Conservation (phyloP, 2,797 vertebrate species). For the Sternotherus odoratus region DNA sequence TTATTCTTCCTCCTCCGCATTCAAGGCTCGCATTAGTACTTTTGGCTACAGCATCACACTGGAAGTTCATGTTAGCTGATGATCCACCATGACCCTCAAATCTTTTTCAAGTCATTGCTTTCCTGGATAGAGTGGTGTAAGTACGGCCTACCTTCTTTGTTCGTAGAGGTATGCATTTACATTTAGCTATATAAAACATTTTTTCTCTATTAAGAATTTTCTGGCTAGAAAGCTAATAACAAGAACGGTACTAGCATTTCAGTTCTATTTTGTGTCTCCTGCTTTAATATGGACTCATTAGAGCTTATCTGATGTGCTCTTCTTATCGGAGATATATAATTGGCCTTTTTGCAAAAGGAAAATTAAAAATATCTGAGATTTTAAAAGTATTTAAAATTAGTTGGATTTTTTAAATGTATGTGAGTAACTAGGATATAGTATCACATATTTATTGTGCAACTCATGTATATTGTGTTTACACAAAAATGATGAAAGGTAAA, state of each 20-base stretch:
- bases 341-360: slow-evolving; percentile 36
- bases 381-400: slow-evolving; percentile 2
- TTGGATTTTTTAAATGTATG: slow-evolving; percentile 5
- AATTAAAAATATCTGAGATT: slow-evolving; percentile 24
- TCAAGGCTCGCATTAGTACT: not conserved
- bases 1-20: not conserved
- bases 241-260: not conserved
- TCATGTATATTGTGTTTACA: slow-evolving; percentile 16
- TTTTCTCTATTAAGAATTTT: slow-evolving; percentile 51
- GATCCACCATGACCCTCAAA: no score
- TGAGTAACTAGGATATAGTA: not conserved
- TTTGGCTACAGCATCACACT: no score
- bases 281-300: slow-evolving; percentile 59
- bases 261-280: slow-evolving; percentile 28
- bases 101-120: no score
- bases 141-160: not conserved
- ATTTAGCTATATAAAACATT: not conserved
- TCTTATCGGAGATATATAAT: slow-evolving; percentile 50
- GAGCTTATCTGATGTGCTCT: slow-evolving; percentile 53
- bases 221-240: not conserved
- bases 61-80: no score
- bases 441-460: not conserved
- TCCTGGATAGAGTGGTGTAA: no score
- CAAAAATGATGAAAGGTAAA: slow-evolving; percentile 29
- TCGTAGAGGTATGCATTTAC: not conserved